Percentiles rank a stretch among this genome's conserved stretches.
Evolutionary conservation across 2,797 vertebrate species (phyloP).

Genomic region (Toxotes lorentzi): DNA sequence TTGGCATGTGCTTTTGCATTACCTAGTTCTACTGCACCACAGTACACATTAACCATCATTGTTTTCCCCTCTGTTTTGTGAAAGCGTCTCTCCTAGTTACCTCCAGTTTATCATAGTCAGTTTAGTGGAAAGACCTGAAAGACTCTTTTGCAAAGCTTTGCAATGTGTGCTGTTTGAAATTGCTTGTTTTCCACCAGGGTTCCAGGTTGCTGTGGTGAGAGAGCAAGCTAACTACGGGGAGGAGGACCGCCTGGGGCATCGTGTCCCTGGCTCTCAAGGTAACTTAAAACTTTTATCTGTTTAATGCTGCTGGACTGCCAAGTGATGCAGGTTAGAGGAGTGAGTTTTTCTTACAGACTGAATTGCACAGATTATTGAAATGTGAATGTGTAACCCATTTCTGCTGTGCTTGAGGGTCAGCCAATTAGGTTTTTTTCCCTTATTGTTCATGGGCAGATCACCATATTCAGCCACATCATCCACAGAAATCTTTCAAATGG

Average conservation of each 20-base stretch:
- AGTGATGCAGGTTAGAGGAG: background rate
- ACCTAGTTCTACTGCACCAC: background rate
- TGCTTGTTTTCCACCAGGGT: slow-evolving; percentile 69
- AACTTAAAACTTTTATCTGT: slow-evolving; percentile 12
- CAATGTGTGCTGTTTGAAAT: slow-evolving; percentile 30
- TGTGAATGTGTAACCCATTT: background rate
- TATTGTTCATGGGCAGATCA: background rate
- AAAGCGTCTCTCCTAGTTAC: background rate
- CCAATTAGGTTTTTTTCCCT: background rate
- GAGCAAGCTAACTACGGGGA: slow-evolving; percentile 77
- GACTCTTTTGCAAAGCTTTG: background rate
- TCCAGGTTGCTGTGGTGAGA: slow-evolving; percentile 86
- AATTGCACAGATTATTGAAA: slow-evolving; percentile 12
- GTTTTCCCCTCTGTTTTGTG: slow-evolving; percentile 3
- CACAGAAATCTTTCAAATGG: background rate
- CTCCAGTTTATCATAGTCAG: background rate
- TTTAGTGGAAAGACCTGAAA: background rate
- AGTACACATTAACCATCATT: slow-evolving; percentile 26
- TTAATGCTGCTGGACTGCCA: background rate
- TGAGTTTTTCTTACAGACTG: background rate
- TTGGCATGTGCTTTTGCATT: background rate
- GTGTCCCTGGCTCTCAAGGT: slow-evolving; percentile 82
- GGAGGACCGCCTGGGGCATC: slow-evolving; percentile 79
- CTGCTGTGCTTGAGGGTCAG: background rate
- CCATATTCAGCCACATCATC: background rate